Evolutionary conservation across 2,113 vertebrate genomes (phyloP), one percentile per base, ranked within the genome.

Genomic region (Menidia beryllina): DNA sequence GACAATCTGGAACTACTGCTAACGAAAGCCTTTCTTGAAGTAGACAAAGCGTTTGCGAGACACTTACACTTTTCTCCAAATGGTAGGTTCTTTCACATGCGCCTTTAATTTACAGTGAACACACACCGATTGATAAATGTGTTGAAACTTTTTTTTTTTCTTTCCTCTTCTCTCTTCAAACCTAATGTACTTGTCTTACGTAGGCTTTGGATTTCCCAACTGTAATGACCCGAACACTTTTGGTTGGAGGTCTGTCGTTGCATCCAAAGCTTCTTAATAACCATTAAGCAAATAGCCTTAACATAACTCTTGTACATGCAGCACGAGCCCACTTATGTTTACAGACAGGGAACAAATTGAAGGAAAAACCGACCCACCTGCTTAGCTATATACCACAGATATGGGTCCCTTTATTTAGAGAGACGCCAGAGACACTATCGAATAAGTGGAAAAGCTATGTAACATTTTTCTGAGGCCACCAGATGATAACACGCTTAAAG

Each of bases 21-120:
- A 92, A 94, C 87, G 1, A 94, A 93, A 89, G 95, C 98, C 64
- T 99, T 99, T 91, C 92, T 97, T 84, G 96, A 97, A 91, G 94
- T 98, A 83, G 92, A 99, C 89, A 96, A 95, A 92, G 96, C 95
- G 20, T 94, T 98, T 79, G 89, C 86, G 15, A 93, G 81, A 69
- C 94, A 97, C 0, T 91, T 95, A 53, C 93, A 93, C 65, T 90
- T 94, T 49, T 94, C 88, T 91, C 92, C 92, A 77, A 93, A 95
- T 80, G 95, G 98, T 99, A 98, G 80, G 97, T 95, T 84, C 61
- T 79, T 57, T 77, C 20, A 57, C 48, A 4, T 4, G 70, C 62
- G 9, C 17, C 20, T 24, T 68, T 30, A 30, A 54, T 54, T n/a
- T 24, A 11, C 17, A 48, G 30, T 67, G 23, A 9, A 57, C 15